Base-by-base conservation (phyloP, 2,888 invertebrate genomes). In the Congeria kusceri region DNA sequence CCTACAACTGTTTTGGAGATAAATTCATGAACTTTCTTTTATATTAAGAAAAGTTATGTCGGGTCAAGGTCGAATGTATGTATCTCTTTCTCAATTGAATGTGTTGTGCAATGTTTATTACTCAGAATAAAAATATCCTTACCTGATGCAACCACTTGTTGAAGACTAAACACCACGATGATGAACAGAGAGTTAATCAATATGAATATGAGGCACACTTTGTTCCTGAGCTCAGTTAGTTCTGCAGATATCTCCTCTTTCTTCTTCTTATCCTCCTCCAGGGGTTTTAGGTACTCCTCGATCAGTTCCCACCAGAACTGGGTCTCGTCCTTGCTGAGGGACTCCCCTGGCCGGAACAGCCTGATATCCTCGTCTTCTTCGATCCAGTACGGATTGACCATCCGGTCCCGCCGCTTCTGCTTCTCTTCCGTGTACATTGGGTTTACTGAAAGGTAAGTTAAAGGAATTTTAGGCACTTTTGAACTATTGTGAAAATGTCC, bases 131-230 rank as follows among this genome's bases (percentile, higher is more conserved):
- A 56, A 9, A 56, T 23, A 9, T n/a, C 20, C 62, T 61, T 66
- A 70, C 81, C 71, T 3, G 44, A 39, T 9, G 80, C 56, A 4
- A 86, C 80, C 9, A 99, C 98, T 94, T 98, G 95, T 95, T 99
- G 99, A 93, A 99, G 96, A 94, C 98, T 96, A 95, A 99, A 98
- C 91, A 99, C 98, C 94, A 98, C 97, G 94, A 99, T 96, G 92
- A 99, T 98, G 95, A 99, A 99, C 91, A 99, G 96, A 86, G 98
- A 98, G 95, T 99, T 99, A 94, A 98, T 94, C 97, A 99, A 98
- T 95, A 98, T 97, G 95, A 99, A 98, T 11, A 88, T 88, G 44
- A 92, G 80, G 75, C 89, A 90, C 5, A 84, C 83, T 92, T 97
- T 96, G 95, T 99, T 98, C 93, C 99, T 96, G 91, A 99, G 95